These are phyloP conservation scores for Alviniconcha marisindica DNA, from an alignment of 1,140 invertebrate genomes.

Conservation along the genomic window DNA sequence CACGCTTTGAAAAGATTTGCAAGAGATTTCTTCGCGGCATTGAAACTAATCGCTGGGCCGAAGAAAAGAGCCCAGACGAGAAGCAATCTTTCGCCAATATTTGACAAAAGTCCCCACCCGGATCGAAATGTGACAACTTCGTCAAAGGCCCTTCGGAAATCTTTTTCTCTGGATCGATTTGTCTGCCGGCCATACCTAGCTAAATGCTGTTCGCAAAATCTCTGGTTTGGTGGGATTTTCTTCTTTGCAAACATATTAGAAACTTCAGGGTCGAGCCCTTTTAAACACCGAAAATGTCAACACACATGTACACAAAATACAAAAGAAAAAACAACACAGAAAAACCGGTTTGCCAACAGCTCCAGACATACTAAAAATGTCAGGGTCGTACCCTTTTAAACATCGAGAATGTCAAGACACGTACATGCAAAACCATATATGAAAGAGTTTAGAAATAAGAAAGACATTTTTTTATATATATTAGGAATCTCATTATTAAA, in stretches of 20 bases:
- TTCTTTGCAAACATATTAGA: neutral
- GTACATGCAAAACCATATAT: no score
- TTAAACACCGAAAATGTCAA: no score
- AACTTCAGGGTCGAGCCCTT: neutral
- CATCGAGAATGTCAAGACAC: no score
- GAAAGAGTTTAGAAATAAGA: no score
- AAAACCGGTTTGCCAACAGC: no score
- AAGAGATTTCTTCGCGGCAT: neutral
- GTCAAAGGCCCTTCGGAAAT: neutral
- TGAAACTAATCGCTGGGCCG: neutral
- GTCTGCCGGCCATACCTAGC: neutral
- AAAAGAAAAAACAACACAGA: no score
- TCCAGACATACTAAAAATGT: no score
- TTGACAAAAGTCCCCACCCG: neutral
- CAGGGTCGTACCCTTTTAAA: no score
- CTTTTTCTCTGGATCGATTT: neutral
- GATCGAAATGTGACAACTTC: neutral
- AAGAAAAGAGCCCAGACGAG: neutral
- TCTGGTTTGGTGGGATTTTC: neutral
- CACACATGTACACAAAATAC: no score
- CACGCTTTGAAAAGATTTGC: neutral
- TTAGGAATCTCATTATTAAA: no score
- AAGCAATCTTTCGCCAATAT: neutral
- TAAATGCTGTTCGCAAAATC: no score
- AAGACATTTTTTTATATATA: no score